phyloP scores from a whole-genome alignment of 2,888 invertebrate genomes.

The Tetranychus piercei region DNA sequence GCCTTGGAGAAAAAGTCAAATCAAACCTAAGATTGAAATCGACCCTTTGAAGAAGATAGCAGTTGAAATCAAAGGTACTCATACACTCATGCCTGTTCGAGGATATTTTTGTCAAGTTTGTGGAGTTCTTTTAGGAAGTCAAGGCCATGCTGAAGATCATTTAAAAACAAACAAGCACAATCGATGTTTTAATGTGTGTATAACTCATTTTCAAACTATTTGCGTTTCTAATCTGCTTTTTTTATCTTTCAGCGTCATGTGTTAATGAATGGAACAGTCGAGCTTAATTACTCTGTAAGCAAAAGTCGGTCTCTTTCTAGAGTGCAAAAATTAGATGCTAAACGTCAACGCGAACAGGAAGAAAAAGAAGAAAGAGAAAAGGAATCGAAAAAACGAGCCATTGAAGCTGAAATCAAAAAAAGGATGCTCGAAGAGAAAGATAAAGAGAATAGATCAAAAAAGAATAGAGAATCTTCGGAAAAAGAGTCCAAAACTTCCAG shows the following conservation, averaged over 20 bases:
- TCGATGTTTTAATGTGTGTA: constrained; percentile 12
- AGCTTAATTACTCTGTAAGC: constrained; percentile 14
- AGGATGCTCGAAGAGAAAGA: not conserved
- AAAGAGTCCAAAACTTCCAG: not conserved
- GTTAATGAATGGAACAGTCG: constrained; percentile 9
- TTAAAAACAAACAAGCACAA: constrained; percentile 15
- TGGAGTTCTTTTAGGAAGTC: constrained; percentile 9
- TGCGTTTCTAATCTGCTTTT: not conserved
- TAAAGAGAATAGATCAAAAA: constrained; percentile 6
- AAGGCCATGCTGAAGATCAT: constrained; percentile 14
- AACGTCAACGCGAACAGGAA: constrained; percentile 14
- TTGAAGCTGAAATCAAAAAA: not conserved
- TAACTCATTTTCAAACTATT: not conserved
- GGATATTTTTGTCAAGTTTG: constrained; percentile 16
- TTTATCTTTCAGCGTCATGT: not conserved
- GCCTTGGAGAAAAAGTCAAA: constrained; percentile 10
- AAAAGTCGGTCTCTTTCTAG: constrained; percentile 11
- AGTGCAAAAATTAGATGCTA: constrained; percentile 10
- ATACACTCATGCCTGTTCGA: constrained; percentile 7
- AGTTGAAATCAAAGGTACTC: constrained; percentile 7
- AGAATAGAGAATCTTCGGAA: not conserved
- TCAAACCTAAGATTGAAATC: not conserved
- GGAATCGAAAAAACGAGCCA: constrained; percentile 2
- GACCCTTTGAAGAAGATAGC: not conserved
- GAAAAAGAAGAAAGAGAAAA: constrained; percentile 11